Evolutionary conservation across 1,140 invertebrate species (phyloP).

Genomic region (Sarcophaga bullata): DNA sequence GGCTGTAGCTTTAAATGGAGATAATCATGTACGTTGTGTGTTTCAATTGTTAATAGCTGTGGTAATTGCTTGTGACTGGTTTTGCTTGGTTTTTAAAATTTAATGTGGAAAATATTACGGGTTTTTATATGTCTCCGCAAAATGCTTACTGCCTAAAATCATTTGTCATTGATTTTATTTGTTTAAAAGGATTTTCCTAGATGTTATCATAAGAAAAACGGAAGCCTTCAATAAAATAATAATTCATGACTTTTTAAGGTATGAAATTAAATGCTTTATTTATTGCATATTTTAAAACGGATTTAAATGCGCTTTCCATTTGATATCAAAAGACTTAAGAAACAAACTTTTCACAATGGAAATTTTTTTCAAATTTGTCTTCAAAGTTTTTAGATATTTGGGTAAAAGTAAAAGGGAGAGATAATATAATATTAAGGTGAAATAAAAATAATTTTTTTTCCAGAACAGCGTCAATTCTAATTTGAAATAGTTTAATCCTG

Average conservation of each 20-base stretch:
- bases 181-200: neutral
- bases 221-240: neutral
- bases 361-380: too few species aligned
- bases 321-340: neutral
- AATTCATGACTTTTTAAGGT: neutral
- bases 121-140: neutral
- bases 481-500: too few species aligned
- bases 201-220: neutral
- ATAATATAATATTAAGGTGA: too few species aligned
- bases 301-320: too few species aligned
- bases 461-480: too few species aligned
- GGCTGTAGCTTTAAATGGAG: neutral
- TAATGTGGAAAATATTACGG: neutral
- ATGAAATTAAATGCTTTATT: too few species aligned
- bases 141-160: neutral
- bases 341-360: neutral
- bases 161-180: slow-evolving; percentile 4
- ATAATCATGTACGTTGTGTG: neutral
- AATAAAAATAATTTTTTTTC: too few species aligned
- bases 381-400: too few species aligned
- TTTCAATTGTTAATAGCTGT: neutral
- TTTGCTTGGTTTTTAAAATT: neutral
- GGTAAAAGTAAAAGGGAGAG: too few species aligned
- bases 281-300: too few species aligned
- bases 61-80: neutral